These are phyloP conservation scores for Crepidodera aurea DNA, from an alignment of 2,888 invertebrate genomes.

Conservation along the genomic window DNA sequence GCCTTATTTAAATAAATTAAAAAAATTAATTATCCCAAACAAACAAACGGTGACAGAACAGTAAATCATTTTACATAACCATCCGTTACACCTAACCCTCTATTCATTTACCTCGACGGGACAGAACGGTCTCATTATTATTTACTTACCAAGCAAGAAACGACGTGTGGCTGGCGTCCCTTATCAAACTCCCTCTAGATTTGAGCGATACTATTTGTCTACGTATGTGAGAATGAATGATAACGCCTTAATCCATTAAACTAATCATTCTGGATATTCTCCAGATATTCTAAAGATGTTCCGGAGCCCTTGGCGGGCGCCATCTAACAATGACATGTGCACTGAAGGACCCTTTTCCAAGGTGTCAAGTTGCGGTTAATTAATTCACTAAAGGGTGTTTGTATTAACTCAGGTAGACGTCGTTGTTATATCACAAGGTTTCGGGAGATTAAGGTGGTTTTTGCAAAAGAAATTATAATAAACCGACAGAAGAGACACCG, in stretches of 20 bases:
- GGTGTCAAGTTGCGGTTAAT: constrained; percentile 24
- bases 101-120: too few species aligned
- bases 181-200: constrained; percentile 32
- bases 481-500: too few species aligned
- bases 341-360: constrained; percentile 21
- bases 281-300: constrained; percentile 5
- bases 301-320: background rate
- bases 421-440: too few species aligned
- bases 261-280: constrained; percentile 46
- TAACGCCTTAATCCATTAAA: constrained; percentile 50
- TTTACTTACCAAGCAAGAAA: constrained; percentile 36
- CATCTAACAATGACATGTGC: constrained; percentile 25
- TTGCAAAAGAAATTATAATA: too few species aligned
- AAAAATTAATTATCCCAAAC: background rate
- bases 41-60: too few species aligned
- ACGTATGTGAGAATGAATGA: constrained; percentile 42
- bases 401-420: background rate
- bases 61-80: too few species aligned
- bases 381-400: constrained; percentile 20
- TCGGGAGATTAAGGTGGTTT: too few species aligned
- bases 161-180: constrained; percentile 27
- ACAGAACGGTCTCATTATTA: constrained; percentile 33
- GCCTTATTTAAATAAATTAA: too few species aligned
- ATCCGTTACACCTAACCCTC: too few species aligned
- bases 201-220: constrained; percentile 47